Evolutionary conservation across 2,797 vertebrate species (phyloP).

Genomic region (Helarctos malayanus): DNA sequence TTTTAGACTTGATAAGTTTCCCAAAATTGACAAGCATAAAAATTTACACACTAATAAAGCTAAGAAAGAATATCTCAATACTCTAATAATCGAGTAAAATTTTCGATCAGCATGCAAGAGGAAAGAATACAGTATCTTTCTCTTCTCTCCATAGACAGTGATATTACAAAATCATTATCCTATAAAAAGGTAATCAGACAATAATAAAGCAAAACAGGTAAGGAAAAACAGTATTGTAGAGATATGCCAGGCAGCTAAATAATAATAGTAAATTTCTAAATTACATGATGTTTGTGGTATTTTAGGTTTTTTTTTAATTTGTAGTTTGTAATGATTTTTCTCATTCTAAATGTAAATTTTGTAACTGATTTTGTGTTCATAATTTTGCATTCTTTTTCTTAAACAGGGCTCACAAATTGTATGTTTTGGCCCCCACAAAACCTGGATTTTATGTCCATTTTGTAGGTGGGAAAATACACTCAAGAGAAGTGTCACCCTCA

Average conservation of each 20-base stretch:
- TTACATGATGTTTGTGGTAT: not conserved
- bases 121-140: not conserved
- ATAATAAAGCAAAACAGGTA: not conserved
- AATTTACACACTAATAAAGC: not conserved
- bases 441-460: not conserved
- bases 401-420: not conserved
- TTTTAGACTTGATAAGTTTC: not conserved
- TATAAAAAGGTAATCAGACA: not conserved
- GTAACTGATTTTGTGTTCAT: not conserved
- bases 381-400: not conserved
- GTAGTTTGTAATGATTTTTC: not conserved
- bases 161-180: not conserved
- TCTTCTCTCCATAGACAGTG: not conserved
- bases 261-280: conserved; percentile 10
- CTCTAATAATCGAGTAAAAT: conserved; percentile 14
- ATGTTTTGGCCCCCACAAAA: not conserved
- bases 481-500: not conserved
- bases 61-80: not conserved
- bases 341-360: not conserved
- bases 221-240: not conserved
- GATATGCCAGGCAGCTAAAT: not conserved
- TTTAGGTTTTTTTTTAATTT: not conserved
- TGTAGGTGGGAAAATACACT: not conserved
- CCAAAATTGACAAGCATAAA: not conserved
- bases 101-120: not conserved